A percentile compares a stretch with the other conserved stretches of the same genome.
These are phyloP conservation scores for Cosmopolites sordidus DNA, from an alignment of 2,888 invertebrate genomes.

Conservation along the genomic window DNA sequence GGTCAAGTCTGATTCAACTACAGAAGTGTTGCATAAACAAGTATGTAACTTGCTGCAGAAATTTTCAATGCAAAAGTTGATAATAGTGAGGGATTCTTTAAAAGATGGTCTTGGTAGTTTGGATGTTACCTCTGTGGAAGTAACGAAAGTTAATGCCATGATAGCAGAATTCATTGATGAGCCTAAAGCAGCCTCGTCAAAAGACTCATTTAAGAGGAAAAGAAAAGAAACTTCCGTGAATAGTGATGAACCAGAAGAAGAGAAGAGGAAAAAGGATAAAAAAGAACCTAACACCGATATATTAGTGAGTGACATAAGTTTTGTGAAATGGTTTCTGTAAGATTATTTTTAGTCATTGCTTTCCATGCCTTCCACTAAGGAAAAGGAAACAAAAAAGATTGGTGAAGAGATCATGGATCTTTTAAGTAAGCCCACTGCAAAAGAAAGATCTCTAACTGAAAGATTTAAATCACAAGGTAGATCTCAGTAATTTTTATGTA, in stretches of 20 bases:
- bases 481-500: background rate
- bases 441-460: conserved; percentile 92
- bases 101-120: conserved; percentile 51
- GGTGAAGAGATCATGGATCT: conserved; percentile 94
- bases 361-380: conserved; percentile 90
- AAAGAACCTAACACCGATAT: conserved; percentile 59
- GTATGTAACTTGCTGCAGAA: conserved; percentile 73
- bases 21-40: conserved; percentile 51
- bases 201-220: conserved; percentile 49
- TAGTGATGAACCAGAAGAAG: conserved; percentile 51
- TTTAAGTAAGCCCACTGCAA: conserved; percentile 92
- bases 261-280: conserved; percentile 55
- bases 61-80: conserved; percentile 70
- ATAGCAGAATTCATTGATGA: conserved; percentile 44
- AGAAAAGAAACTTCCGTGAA: conserved; percentile 46
- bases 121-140: conserved; percentile 55
- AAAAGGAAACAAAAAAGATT: conserved; percentile 91
- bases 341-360: conserved; percentile 66
- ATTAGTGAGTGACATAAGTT: conserved; percentile 52
- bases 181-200: conserved; percentile 36
- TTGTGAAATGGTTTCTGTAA: background rate
- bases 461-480: conserved; percentile 85
- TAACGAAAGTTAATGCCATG: conserved; percentile 54
- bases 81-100: conserved; percentile 53
- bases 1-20: conserved; percentile 50